Percentiles rank a stretch among this genome's conserved stretches.
Conservation (phyloP, 2,113 vertebrate genomes). For the Coreoperca whiteheadi region DNA sequence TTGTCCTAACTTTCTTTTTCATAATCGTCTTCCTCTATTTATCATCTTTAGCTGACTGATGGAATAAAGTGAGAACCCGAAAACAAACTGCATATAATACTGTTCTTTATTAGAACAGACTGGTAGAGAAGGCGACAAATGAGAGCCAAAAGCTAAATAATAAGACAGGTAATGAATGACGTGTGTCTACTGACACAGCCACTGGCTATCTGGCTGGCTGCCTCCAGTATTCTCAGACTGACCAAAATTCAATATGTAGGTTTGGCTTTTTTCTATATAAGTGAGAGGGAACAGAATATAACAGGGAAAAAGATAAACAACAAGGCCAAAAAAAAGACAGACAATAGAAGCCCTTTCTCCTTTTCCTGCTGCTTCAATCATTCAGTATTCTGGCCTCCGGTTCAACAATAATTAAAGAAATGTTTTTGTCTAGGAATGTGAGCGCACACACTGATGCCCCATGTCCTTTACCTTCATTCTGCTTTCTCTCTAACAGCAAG, state of each 20-base stretch:
- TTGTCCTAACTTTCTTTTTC: neutral
- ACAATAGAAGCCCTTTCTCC: neutral
- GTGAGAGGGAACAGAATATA: conserved; percentile 13
- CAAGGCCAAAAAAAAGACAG: conserved; percentile 30
- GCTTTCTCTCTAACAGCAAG: neutral
- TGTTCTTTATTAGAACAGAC: conserved; percentile 8
- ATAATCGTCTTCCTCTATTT: neutral
- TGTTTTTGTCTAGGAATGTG: neutral
- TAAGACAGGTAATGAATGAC: conserved; percentile 41
- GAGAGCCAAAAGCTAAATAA: conserved; percentile 3
- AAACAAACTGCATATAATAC: conserved; percentile 3
- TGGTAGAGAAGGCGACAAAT: neutral
- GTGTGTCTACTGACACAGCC: conserved; percentile 49
- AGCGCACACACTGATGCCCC: neutral
- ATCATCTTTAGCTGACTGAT: conserved; percentile 15
- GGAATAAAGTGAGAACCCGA: conserved; percentile 16
- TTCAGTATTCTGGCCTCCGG: conserved; percentile 16
- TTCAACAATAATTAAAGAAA: conserved; percentile 38
- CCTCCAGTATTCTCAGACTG: conserved; percentile 41
- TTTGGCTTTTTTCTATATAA: conserved; percentile 47
- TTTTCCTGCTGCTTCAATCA: conserved; percentile 17
- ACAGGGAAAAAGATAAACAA: conserved; percentile 1
- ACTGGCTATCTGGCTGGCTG: conserved; percentile 38
- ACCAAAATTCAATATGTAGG: conserved; percentile 57
- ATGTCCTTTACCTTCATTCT: neutral